Conservation (phyloP, 2,888 invertebrate species). For the Parelbella ahira region DNA sequence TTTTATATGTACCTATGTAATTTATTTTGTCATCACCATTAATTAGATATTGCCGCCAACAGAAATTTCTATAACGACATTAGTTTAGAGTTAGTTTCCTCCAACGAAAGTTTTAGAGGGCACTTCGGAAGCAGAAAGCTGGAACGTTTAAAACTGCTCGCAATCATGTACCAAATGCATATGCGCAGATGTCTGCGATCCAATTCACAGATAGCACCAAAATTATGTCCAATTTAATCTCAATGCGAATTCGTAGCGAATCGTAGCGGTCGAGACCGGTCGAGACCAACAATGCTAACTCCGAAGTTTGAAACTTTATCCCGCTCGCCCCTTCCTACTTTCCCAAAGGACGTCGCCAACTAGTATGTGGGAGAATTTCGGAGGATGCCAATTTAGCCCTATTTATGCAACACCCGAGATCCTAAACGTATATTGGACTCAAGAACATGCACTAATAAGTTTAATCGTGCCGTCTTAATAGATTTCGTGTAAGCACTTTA, state of each 20-base stretch:
- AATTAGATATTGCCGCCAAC: no score
- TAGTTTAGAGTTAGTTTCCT: no score
- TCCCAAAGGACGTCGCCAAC: constrained; percentile 50
- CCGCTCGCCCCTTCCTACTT: constrained; percentile 33
- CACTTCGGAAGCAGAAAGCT: not conserved
- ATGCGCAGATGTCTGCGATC: constrained; percentile 41
- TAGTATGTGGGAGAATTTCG: constrained; percentile 53
- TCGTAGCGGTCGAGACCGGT: constrained; percentile 53
- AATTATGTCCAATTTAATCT: constrained; percentile 61
- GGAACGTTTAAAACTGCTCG: constrained; percentile 5
- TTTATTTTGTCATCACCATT: no score
- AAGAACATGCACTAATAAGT: constrained; percentile 29
- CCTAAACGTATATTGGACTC: constrained; percentile 39
- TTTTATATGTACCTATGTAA: no score
- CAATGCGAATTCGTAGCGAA: constrained; percentile 51
- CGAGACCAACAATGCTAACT: constrained; percentile 60
- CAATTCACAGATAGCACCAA: constrained; percentile 48
- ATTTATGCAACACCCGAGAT: constrained; percentile 59
- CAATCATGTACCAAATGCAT: constrained; percentile 12
- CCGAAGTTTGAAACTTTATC: constrained; percentile 66
- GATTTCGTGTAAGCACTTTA: constrained; percentile 27
- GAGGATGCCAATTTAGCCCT: constrained; percentile 58
- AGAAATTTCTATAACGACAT: no score
- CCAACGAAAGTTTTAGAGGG: not conserved
- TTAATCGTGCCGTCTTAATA: constrained; percentile 34